Percentiles rank a stretch among this genome's conserved stretches.
phyloP scores from a whole-genome alignment of 2,797 vertebrate genomes.

The Sebastes diaconus region DNA sequence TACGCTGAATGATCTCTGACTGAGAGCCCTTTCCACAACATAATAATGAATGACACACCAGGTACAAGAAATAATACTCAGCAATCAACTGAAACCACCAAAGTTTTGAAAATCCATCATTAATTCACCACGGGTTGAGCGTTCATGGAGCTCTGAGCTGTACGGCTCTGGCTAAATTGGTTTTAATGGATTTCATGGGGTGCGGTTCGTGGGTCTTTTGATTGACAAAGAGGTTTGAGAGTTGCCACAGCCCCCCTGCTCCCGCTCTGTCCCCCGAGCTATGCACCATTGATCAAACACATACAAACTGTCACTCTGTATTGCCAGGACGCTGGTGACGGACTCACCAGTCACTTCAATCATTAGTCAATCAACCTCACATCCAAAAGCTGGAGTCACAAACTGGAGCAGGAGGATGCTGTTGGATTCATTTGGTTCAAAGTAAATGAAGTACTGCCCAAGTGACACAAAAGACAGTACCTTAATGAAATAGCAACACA shows the following conservation, averaged over 20 bases:
- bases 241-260: constrained; percentile 54
- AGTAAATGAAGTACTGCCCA: neutral
- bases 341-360: constrained; percentile 67
- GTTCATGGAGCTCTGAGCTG: constrained; percentile 59
- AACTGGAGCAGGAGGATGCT: constrained; percentile 1
- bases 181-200: constrained; percentile 79
- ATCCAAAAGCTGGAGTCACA: constrained; percentile 25
- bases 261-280: constrained; percentile 64
- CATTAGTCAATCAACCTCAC: constrained; percentile 56
- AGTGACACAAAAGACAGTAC: neutral
- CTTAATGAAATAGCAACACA: neutral
- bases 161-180: constrained; percentile 65
- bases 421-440: neutral
- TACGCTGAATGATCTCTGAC: constrained; percentile 13
- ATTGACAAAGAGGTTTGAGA: constrained; percentile 74
- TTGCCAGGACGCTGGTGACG: constrained; percentile 55
- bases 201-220: constrained; percentile 53
- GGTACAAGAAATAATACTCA: constrained; percentile 46
- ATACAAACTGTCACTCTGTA: constrained; percentile 73
- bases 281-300: constrained; percentile 77
- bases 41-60: constrained; percentile 66
- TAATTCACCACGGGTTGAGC: constrained; percentile 58
- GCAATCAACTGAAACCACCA: constrained; percentile 60
- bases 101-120: constrained; percentile 73
- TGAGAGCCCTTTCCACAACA: constrained; percentile 41